Percentiles rank a stretch among this genome's conserved stretches.
phyloP scores from a whole-genome alignment of 2,888 invertebrate genomes.

The Sericinus montela region DNA sequence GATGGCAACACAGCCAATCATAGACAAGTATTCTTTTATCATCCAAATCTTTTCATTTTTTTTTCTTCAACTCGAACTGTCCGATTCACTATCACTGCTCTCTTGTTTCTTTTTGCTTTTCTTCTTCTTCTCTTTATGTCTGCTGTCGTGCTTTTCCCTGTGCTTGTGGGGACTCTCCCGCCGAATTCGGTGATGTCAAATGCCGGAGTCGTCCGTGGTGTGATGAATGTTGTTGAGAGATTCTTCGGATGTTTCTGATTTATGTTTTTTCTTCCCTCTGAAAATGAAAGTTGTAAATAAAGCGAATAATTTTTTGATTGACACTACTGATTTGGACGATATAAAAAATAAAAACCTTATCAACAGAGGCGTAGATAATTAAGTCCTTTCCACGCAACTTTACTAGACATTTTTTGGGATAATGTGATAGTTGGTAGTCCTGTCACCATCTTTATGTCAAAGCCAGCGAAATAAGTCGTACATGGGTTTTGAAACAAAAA shows the following conservation, averaged over 20 bases:
- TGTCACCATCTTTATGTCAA: too few relatives aligned
- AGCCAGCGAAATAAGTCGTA: too few relatives aligned
- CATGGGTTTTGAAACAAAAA: too few relatives aligned
- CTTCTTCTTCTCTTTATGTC: constrained; percentile 47
- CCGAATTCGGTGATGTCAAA: constrained; percentile 72
- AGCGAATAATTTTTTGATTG: too few relatives aligned
- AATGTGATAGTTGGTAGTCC: too few relatives aligned
- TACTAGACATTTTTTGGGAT: too few relatives aligned
- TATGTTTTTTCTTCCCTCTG: constrained; percentile 59
- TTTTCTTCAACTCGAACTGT: constrained; percentile 59
- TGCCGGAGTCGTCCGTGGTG: constrained; percentile 71
- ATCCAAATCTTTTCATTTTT: constrained; percentile 4
- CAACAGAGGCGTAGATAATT: too few relatives aligned
- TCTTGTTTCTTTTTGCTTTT: constrained; percentile 51
- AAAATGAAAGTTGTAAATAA: constrained; percentile 22
- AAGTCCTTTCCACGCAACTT: too few relatives aligned
- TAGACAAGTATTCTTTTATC: constrained; percentile 2
- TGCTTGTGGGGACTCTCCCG: constrained; percentile 59
- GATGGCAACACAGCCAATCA: constrained; percentile 11
- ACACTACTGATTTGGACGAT: too few relatives aligned
- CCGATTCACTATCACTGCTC: constrained; percentile 50
- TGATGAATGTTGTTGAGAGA: constrained; percentile 68
- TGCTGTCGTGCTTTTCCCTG: constrained; percentile 37
- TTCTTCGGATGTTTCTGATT: constrained; percentile 64
- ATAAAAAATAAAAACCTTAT: too few relatives aligned